Percentiles rank a stretch among this genome's conserved stretches.
These are phyloP conservation scores for Lutraria rhynchaena DNA, from an alignment of 1,140 invertebrate species.

Conservation along the genomic window DNA sequence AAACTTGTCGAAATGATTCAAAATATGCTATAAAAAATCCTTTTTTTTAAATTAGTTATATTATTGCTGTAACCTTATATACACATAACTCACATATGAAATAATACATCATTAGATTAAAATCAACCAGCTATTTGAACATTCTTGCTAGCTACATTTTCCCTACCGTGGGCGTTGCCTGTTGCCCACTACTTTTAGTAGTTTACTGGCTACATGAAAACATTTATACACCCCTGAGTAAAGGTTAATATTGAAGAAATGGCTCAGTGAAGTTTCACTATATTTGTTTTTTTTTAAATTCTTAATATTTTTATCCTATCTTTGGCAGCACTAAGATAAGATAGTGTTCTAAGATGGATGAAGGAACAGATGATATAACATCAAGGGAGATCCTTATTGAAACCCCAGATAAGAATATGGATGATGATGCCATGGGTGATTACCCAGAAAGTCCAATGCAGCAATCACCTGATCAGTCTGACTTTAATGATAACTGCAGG, in stretches of 20 bases:
- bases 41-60: too few species aligned
- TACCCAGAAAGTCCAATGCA: slow-evolving; percentile 40
- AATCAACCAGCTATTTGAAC: too few species aligned
- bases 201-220: too few species aligned
- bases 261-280: background rate
- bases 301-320: background rate
- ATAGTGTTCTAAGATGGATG: slow-evolving; percentile 3
- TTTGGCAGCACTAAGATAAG: background rate
- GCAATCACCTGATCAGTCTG: slow-evolving; percentile 40
- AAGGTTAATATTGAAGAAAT: background rate
- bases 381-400: background rate
- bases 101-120: too few species aligned
- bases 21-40: too few species aligned
- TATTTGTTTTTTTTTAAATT: background rate
- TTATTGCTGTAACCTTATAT: too few species aligned
- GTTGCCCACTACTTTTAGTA: too few species aligned
- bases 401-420: background rate
- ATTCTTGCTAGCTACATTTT: too few species aligned
- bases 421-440: background rate
- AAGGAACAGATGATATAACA: background rate
- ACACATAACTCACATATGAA: too few species aligned
- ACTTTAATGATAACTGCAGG: slow-evolving; percentile 35
- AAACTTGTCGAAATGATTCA: too few species aligned
- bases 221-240: too few species aligned
- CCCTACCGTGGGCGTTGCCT: too few species aligned